Base-by-base conservation (phyloP, 2,797 vertebrate species). In the Margarornis squamiger region DNA sequence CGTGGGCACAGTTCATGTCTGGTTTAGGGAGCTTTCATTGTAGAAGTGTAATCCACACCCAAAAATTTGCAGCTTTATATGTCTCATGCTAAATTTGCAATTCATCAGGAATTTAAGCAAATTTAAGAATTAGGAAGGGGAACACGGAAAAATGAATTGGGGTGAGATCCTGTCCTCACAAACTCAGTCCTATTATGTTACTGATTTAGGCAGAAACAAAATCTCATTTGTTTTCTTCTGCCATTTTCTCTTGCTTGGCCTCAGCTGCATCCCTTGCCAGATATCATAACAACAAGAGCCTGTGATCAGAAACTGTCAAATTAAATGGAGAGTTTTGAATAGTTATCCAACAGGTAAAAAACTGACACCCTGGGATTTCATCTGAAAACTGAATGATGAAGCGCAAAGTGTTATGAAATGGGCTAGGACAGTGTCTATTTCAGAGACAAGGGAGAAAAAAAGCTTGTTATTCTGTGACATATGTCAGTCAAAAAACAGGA, bases 1-100 rank as follows among this genome's bases (percentile, higher is more conserved):
- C 62, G 83, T 85, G 77, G 86, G 90, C 63, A 63, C 66, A 75
- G 67, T 70, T 84, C 74, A 39, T n/a, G 12, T 38, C 74, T 93
- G 51, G 38, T 87, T 79, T 30, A 48, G 41, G 58, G 32, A 30
- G 6, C 10, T 90, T 90, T 84, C 5, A 4, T 34, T 6, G 3
- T 16, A 52, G 74, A 79, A 59, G 23, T 38, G 14, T 22, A 76
- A 91, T 57, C 63, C 26, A 30, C 39, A 76, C 18, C 55, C 54
- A 93, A n/a, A 20, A 63, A 13, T 38, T 24, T 66, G 21, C 62
- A 66, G 41, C 18, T 81, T 88, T 66, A 9, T 32, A 12, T 17
- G 38, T 38, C 43, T 86, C 51, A 41, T 38, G 58, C 8, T 61
- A 26, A 36, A 70, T 52, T 73, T 38, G 32, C 39, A 68, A 2